Percentiles rank a stretch among this genome's conserved stretches.
Evolutionary conservation across 53 echinoderm and acorn worm genomes (phyloP).

Genomic region (Glandiceps talaboti): DNA sequence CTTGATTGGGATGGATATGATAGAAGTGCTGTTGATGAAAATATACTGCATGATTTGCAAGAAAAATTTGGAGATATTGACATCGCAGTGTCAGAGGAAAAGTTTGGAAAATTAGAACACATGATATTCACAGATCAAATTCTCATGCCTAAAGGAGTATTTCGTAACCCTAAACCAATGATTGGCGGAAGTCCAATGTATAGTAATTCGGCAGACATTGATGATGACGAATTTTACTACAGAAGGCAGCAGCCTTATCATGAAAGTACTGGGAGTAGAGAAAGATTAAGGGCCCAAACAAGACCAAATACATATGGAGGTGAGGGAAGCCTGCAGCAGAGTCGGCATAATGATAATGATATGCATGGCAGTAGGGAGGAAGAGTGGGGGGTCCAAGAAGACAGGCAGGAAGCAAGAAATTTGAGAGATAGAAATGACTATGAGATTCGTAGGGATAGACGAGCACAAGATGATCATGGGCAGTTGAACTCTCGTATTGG

Average conservation of each 20-base stretch:
- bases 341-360: not conserved
- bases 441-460: not conserved
- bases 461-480: not conserved
- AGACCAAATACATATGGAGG: not conserved
- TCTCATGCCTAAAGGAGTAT: constrained; percentile 15
- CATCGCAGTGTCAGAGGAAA: no score
- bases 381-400: not conserved
- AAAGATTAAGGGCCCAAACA: not conserved
- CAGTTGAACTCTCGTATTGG: not conserved
- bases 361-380: not conserved
- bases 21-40: no score
- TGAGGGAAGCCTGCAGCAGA: not conserved
- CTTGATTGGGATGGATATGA: no score
- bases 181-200: constrained; percentile 37
- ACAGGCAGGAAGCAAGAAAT: not conserved
- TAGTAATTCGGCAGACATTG: not conserved
- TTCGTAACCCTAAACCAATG: constrained; percentile 52
- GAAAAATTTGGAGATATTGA: no score
- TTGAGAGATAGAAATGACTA: not conserved
- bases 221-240: not conserved
- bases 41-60: no score
- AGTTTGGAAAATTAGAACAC: no score
- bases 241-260: not conserved
- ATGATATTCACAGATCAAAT: not conserved
- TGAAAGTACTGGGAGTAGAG: not conserved